Percentiles rank a stretch among this genome's conserved stretches.
Conservation (phyloP, 2,797 vertebrate species). For the Lagorchestes hirsutus region DNA sequence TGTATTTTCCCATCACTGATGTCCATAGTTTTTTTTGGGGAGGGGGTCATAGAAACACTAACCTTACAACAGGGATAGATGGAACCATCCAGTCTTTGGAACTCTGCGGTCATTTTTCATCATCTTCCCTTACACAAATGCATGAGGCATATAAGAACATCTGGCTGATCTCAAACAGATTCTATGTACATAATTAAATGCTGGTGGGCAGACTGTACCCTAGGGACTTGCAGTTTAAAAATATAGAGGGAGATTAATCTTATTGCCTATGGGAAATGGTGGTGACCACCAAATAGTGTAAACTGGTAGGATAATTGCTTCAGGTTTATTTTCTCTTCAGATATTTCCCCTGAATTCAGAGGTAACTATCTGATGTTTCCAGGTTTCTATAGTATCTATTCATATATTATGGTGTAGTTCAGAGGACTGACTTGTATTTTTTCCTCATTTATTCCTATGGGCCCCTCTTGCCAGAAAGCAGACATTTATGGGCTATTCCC, state of each 20-base stretch:
- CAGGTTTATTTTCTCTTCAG: background rate
- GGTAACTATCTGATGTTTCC: background rate
- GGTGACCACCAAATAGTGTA: slow-evolving; percentile 67
- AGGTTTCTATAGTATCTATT: background rate
- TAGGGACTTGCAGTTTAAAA: slow-evolving; percentile 67
- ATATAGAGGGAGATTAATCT: slow-evolving; percentile 79
- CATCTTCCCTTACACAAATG: slow-evolving; percentile 75
- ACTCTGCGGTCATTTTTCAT: slow-evolving; percentile 71
- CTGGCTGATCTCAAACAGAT: slow-evolving; percentile 79
- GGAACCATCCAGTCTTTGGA: slow-evolving; percentile 37
- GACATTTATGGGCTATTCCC: slow-evolving; percentile 7
- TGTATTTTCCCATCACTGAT: background rate
- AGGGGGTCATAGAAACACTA: background rate
- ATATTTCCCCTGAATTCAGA: background rate
- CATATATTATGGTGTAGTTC: slow-evolving; percentile 14
- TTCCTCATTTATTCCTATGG: background rate
- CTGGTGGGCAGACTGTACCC: slow-evolving; percentile 65
- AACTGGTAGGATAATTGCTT: slow-evolving; percentile 64
- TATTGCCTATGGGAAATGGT: slow-evolving; percentile 72
- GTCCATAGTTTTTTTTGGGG: background rate
- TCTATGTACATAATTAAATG: slow-evolving; percentile 82
- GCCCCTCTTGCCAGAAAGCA: background rate
- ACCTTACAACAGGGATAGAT: background rate
- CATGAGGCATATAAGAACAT: slow-evolving; percentile 64
- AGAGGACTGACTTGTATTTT: background rate